These are phyloP conservation scores for Geodia barretti DNA, from an alignment of 37 sponge, comb jelly and placozoan genomes.

Conservation along the genomic window DNA sequence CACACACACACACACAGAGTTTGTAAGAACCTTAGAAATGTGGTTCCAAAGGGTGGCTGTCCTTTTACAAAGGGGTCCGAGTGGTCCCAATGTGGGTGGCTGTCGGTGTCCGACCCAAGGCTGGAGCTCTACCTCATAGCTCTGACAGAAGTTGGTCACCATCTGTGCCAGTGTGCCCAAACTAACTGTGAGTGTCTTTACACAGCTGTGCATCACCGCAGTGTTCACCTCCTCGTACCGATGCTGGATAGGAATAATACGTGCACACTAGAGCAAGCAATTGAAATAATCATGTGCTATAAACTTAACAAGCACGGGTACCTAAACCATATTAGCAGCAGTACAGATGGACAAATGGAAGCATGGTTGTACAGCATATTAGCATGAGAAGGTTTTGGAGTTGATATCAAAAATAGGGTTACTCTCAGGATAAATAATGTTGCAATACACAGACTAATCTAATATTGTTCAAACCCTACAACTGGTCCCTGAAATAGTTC, in stretches of 20 bases:
- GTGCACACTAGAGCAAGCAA: conserved; percentile 8
- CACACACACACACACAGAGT: not conserved
- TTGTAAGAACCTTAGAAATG: conserved; percentile 15
- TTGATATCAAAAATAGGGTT: no score
- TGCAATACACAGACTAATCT: no score
- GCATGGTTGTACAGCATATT: no score
- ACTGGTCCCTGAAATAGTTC: no score
- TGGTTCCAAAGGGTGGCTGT: conserved; percentile 14
- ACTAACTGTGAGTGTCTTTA: conserved; percentile 37
- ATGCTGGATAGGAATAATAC: conserved; percentile 19
- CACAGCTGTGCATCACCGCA: not conserved
- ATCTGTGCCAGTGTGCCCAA: conserved; percentile 50
- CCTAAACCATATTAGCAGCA: no score
- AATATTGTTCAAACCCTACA: no score
- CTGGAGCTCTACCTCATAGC: conserved; percentile 51
- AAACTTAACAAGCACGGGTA: no score
- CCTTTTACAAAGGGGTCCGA: conserved; percentile 33
- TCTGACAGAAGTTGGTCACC: conserved; percentile 34
- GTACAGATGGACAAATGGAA: no score
- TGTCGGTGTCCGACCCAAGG: conserved; percentile 52
- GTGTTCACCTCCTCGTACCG: not conserved
- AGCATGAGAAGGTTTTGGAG: no score
- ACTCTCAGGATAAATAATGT: no score
- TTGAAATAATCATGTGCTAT: no score
- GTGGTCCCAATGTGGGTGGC: not conserved